These are phyloP conservation scores for Apolygus lucorum DNA, from an alignment of 1,140 invertebrate genomes.

Conservation along the genomic window DNA sequence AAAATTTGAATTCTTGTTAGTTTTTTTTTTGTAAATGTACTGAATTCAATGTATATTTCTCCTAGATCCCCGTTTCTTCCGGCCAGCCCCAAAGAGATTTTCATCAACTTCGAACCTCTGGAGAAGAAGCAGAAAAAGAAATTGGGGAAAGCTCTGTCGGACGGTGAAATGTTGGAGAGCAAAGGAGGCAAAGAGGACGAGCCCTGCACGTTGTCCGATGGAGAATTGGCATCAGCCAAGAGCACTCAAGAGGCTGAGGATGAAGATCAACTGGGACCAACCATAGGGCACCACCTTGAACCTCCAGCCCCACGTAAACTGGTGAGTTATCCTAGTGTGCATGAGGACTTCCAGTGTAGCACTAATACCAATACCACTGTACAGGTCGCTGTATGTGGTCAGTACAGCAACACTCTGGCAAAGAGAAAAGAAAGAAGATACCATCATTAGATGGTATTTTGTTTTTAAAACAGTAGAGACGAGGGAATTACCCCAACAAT, in stretches of 20 bases:
- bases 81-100: conserved; percentile 51
- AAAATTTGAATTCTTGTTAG: no score
- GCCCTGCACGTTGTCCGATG: conserved; percentile 31
- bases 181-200: conserved; percentile 38
- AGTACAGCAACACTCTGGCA: no score
- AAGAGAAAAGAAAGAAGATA: no score
- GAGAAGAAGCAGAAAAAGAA: conserved; percentile 46
- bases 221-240: conserved; percentile 26
- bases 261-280: conserved; percentile 6
- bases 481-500: no score
- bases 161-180: conserved; percentile 66
- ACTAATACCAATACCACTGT: no score
- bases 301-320: conserved; percentile 14
- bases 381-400: no score
- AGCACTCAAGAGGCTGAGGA: conserved; percentile 12
- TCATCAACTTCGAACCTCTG: conserved; percentile 66
- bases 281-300: not conserved
- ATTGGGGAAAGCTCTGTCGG: conserved; percentile 68
- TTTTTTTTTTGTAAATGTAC: no score
- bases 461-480: no score
- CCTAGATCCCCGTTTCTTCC: conserved; percentile 32
- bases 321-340: no score
- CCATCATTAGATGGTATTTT: no score
- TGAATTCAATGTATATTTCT: no score
- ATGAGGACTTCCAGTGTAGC: no score